Evolutionary conservation across 2,113 vertebrate species (phyloP), one percentile per base, ranked within the genome.

Genomic region (Maylandia zebra): DNA sequence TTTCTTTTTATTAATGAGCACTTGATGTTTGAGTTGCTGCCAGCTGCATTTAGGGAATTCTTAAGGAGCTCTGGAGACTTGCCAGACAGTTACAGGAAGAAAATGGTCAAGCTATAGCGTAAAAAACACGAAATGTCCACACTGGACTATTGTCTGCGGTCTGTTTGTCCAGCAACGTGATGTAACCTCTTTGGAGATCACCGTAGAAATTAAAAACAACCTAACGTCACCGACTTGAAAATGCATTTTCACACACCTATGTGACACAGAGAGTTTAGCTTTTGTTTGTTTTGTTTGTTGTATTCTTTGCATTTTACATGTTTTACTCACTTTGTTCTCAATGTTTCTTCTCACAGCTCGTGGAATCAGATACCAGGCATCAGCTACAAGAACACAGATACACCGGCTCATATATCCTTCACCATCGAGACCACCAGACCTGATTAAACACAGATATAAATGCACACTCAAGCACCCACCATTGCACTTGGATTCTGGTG

Each of bases 11-110:
- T 97, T 97, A 98, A 98, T 97, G 97, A 98, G 96, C 96, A 96
- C 96, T 97, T 97, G 97, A 97, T 98, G 97, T 98, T 97, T 98
- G 97, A 96, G 96, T 96, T 96, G 97, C 97, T 97, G 97, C 97
- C 97, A 98, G 95, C 97, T 96, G 97, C 96, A 95, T 97, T 97
- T 98, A 97, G 97, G 96, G 96, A 96, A 97, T 98, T 98, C 97
- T 97, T 97, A 97, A 97, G 96, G 97, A 97, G 96, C 95, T 74
- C 94, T 97, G 97, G 96, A 97, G 95, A 94, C 92, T 94, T 69
- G 96, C 97, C 97, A 97, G 95, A 96, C 96, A 96, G 96, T 96
- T 96, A 94, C 94, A 97, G 96, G 96, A 96, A 96, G 96, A 96
- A 96, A 93, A 95, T 93, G 97, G 92, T 96, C 96, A 97, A 97